A percentile compares a stretch with the other conserved stretches of the same genome.
phyloP scores from a whole-genome alignment of 2,113 vertebrate species.

The Cariama cristata region DNA sequence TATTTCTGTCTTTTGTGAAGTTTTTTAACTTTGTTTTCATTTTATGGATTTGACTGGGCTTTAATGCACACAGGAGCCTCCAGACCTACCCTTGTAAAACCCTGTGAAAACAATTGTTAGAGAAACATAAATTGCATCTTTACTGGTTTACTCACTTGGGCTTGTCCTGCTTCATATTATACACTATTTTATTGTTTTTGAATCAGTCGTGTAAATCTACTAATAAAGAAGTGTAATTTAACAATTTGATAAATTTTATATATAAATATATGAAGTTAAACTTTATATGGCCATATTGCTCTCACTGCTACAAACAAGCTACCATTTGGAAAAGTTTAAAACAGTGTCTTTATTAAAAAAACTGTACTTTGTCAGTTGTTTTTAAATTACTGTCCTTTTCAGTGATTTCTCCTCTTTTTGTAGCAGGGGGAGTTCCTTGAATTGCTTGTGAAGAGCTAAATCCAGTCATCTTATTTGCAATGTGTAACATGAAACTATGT shows the following conservation, averaged over 20 bases:
- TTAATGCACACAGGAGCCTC: background rate
- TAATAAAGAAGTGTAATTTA: background rate
- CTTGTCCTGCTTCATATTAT: background rate
- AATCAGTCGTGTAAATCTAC: background rate
- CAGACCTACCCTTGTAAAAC: constrained; percentile 35
- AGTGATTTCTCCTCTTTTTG: background rate
- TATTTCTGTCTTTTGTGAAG: constrained; percentile 74
- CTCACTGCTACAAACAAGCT: background rate
- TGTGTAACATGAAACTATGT: background rate
- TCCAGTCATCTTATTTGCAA: background rate
- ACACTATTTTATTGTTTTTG: background rate
- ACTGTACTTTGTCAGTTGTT: background rate
- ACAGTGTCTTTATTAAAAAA: background rate
- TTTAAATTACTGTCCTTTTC: background rate
- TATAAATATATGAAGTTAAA: background rate
- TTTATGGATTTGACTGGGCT: constrained; percentile 60
- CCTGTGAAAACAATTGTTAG: background rate
- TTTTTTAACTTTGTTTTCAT: constrained; percentile 74
- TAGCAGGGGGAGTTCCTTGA: background rate
- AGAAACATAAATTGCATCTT: constrained; percentile 54
- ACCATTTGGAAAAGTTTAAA: background rate
- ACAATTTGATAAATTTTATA: background rate
- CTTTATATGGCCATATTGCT: background rate
- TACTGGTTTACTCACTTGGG: background rate
- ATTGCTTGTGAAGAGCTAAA: background rate